Base-by-base conservation (phyloP, 2,797 vertebrate species). In the Parambassis ranga region DNA sequence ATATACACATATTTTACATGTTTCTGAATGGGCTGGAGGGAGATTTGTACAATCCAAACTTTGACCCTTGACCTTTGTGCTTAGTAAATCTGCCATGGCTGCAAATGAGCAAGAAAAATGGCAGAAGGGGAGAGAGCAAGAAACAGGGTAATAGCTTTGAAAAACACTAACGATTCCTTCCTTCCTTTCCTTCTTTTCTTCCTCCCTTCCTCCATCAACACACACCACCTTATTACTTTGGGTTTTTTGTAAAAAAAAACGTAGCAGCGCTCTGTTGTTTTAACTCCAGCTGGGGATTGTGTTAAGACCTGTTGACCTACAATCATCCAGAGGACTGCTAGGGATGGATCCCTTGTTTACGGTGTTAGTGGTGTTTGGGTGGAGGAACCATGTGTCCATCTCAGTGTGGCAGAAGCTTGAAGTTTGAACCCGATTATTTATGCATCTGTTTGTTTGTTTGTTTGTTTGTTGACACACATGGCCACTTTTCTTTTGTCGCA, bases 101-200 rank as follows among this genome's bases (percentile, higher is more conserved):
- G 65, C 68, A 58, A 64, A 62, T 64, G 53, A 70, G 42, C 51
- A 56, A 62, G 66, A 62, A 52, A n/a, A 44, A 63, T 44, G 61
- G 52, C 39, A 66, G 75, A 79, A 65, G 76, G 78, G 82, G 86
- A 76, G 67, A 77, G 71, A 84, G 74, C 23, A 81, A 87, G 37
- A 90, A 91, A 93, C 92, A 93, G 92, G 92, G 92, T 93, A 92
- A 80, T 89, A 85, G 69, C 75, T 81, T 71, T 70, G 27, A 66
- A 75, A 70, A 60, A 23, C 42, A 77, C 66, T 70, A 59, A 81
- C 9, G n/a, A 67, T 63, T 81, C 51, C 38, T 71, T 71, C 60
- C 64, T 50, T 64, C 35, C n/a, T n/a, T 59, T 69, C 68, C 52
- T 18, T 60, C 52, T 32, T 66, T 78, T 47, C 63, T 81, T 56